A percentile compares a stretch with the other conserved stretches of the same genome.
Conservation (phyloP, 2,797 vertebrate genomes). For the Coluber constrictor region DNA sequence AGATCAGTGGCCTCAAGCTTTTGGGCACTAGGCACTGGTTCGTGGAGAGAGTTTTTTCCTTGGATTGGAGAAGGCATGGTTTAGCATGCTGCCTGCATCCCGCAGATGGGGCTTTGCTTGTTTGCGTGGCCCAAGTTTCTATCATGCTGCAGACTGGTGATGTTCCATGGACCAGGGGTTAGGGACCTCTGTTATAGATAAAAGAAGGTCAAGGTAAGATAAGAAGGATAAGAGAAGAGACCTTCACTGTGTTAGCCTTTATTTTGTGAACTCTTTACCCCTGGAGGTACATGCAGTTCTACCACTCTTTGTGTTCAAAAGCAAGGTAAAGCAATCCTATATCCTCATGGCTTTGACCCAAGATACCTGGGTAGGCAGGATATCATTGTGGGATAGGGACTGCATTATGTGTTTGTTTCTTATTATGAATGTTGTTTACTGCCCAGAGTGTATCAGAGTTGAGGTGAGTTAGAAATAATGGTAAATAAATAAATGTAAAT, state of each 20-base stretch:
- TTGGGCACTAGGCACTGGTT: background rate
- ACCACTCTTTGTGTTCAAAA: background rate
- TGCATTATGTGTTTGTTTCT: background rate
- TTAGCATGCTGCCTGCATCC: background rate
- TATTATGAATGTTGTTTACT: background rate
- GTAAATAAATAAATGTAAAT: background rate
- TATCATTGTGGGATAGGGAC: background rate
- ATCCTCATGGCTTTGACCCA: background rate
- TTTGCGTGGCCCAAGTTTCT: background rate
- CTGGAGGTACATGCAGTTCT: background rate
- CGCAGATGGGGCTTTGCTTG: background rate
- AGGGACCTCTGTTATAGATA: background rate
- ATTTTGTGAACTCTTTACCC: background rate
- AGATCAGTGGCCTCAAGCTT: background rate
- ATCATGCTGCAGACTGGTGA: background rate
- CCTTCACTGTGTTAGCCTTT: background rate
- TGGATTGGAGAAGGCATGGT: background rate
- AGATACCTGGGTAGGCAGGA: background rate
- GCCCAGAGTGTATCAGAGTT: background rate
- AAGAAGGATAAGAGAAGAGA: background rate
- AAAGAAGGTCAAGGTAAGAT: background rate
- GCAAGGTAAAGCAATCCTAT: background rate
- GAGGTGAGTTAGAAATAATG: background rate
- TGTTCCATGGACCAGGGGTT: fast-evolving
- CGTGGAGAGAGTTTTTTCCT: background rate